phyloP scores from a whole-genome alignment of 2,888 invertebrate species.

The Anthrax anthrax region DNA sequence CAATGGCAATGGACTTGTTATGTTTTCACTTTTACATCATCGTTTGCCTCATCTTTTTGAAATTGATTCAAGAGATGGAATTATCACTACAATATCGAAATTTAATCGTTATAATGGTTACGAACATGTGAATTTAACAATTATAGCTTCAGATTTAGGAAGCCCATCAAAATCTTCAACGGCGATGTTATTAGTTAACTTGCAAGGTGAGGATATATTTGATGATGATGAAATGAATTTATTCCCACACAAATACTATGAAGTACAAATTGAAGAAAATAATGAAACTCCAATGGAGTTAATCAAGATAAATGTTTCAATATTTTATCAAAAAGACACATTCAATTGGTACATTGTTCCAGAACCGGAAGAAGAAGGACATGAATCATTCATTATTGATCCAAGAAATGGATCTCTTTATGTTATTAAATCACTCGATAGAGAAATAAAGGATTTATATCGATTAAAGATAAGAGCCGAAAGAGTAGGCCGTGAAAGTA shows the following conservation, averaged over 20 bases:
- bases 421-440: constrained; percentile 57
- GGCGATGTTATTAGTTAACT: constrained; percentile 52
- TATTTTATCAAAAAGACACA: constrained; percentile 46
- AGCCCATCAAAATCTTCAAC: constrained; percentile 69
- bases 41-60: constrained; percentile 52
- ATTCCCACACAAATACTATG: constrained; percentile 59
- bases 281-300: constrained; percentile 58
- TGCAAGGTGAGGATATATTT: constrained; percentile 39
- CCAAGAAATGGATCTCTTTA: constrained; percentile 61
- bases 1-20: constrained; percentile 73
- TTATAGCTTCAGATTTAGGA: constrained; percentile 73
- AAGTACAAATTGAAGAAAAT: constrained; percentile 71
- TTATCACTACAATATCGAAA: constrained; percentile 57
- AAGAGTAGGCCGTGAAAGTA: constrained; percentile 41
- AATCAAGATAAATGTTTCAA: constrained; percentile 61
- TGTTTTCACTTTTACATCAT: constrained; percentile 58
- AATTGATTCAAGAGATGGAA: constrained; percentile 75
- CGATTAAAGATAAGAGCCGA: constrained; percentile 37
- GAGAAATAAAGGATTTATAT: constrained; percentile 54
- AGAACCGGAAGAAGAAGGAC: constrained; percentile 43
- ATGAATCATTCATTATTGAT: constrained; percentile 57
- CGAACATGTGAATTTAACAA: constrained; percentile 54
- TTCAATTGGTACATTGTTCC: constrained; percentile 50
- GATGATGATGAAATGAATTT: constrained; percentile 23
- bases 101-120: constrained; percentile 30